Percentiles rank a stretch among this genome's conserved stretches.
phyloP scores from a whole-genome alignment of 2,888 invertebrate species.

The Clepsis dumicolana region DNA sequence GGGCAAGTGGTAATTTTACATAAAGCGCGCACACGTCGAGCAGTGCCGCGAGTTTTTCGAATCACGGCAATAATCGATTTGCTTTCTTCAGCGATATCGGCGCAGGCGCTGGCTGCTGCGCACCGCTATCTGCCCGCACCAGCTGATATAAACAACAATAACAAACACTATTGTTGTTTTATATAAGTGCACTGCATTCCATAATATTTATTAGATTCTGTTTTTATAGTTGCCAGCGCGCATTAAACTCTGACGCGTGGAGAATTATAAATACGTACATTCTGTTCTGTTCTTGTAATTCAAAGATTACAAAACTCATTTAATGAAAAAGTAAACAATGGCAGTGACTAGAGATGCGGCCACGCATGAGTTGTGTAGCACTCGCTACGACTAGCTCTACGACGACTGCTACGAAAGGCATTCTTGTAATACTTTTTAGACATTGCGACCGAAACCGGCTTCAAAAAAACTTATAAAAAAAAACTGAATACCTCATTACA shows the following conservation, averaged over 20 bases:
- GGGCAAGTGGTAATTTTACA: not conserved
- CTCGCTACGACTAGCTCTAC: conserved; percentile 36
- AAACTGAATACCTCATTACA: no score
- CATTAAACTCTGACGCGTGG: not conserved
- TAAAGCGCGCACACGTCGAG: not conserved
- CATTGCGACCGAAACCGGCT: not conserved
- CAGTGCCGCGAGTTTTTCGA: not conserved
- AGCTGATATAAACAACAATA: conserved; percentile 3
- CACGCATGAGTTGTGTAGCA: conserved; percentile 32
- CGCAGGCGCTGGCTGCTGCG: conserved; percentile 7
- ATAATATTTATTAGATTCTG: not conserved
- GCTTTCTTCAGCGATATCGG: conserved; percentile 14
- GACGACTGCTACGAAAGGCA: conserved; percentile 32
- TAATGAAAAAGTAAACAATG: not conserved
- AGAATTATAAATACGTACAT: not conserved
- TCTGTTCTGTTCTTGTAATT: not conserved
- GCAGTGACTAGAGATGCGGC: conserved; percentile 19
- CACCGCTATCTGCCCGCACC: not conserved
- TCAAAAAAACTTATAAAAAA: not conserved
- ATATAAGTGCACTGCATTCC: conserved; percentile 7
- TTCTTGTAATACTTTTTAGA: not conserved
- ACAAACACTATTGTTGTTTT: not conserved
- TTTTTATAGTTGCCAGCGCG: not conserved
- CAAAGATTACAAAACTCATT: not conserved
- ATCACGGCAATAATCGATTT: not conserved